Percentiles rank a stretch among this genome's conserved stretches.
Evolutionary conservation across 2,797 vertebrate species (phyloP).

Genomic region (Rhabdophis nuchalis): DNA sequence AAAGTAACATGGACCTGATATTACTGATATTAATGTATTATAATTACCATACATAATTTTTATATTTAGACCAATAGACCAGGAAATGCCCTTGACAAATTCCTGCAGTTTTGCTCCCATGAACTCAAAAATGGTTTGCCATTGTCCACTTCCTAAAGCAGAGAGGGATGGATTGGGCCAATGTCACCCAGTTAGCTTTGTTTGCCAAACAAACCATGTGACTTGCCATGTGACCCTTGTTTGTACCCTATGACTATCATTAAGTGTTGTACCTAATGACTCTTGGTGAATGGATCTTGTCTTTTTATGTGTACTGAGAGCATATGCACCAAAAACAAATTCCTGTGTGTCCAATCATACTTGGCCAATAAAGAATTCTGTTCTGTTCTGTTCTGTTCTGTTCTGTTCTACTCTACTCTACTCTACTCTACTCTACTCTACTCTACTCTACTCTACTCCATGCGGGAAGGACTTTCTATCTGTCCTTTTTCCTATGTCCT

Average conservation of each 20-base stretch:
- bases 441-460: no score
- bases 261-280: no score
- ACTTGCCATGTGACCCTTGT: neutral
- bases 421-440: no score
- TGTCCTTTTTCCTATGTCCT: neutral
- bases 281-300: no score
- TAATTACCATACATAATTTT: neutral
- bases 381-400: no score
- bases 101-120: neutral
- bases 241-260: neutral
- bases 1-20: neutral
- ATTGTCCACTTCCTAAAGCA: neutral
- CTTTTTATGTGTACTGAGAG: no score
- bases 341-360: no score
- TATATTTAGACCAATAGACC: neutral
- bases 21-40: neutral
- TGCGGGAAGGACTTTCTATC: neutral
- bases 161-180: neutral
- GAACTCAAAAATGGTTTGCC: neutral
- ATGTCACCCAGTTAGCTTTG: neutral
- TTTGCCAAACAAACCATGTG: neutral
- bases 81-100: neutral
- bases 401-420: no score
- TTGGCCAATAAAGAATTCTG: no score
- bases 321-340: no score